These are phyloP conservation scores for Drosophila nr. medialis DNA, from an alignment of 2,888 invertebrate genomes.

Conservation along the genomic window DNA sequence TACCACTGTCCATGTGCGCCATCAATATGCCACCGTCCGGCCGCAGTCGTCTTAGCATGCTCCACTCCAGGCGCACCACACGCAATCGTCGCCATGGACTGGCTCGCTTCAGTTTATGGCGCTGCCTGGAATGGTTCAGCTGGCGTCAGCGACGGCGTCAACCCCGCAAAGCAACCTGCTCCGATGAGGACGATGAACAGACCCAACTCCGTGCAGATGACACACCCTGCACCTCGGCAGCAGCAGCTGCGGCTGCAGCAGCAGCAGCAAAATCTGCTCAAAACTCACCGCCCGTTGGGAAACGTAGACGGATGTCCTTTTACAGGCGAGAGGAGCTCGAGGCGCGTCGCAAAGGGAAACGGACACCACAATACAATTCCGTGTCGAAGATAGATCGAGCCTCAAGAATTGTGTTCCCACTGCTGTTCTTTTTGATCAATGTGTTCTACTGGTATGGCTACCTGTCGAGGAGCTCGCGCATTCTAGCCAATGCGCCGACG, in stretches of 20 bases:
- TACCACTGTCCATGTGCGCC: conserved; percentile 87
- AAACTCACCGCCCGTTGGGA: conserved; percentile 38
- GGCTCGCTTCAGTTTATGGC: conserved; percentile 58
- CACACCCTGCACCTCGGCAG: conserved; percentile 64
- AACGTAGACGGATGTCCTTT: conserved; percentile 81
- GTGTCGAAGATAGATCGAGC: conserved; percentile 92
- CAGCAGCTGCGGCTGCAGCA: conserved; percentile 59
- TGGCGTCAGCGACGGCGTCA: conserved; percentile 53
- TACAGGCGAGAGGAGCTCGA: conserved; percentile 82
- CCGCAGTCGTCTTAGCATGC: conserved; percentile 62
- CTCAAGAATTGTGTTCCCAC: conserved; percentile 90
- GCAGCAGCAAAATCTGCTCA: conserved; percentile 36
- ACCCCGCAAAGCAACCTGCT: conserved; percentile 50
- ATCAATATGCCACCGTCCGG: conserved; percentile 83
- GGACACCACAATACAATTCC: conserved; percentile 89
- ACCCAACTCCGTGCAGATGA: conserved; percentile 79
- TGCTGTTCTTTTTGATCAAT: conserved; percentile 91
- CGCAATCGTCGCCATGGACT: conserved; percentile 66
- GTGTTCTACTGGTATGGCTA: conserved; percentile 92
- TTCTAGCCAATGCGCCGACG: conserved; percentile 77
- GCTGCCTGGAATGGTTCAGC: conserved; percentile 71
- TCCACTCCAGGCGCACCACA: conserved; percentile 48
- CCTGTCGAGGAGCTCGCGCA: conserved; percentile 87
- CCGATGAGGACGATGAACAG: conserved; percentile 81
- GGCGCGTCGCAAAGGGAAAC: conserved; percentile 82